These are phyloP conservation scores for Vidua macroura DNA, from an alignment of 2,113 vertebrate genomes.

Conservation along the genomic window DNA sequence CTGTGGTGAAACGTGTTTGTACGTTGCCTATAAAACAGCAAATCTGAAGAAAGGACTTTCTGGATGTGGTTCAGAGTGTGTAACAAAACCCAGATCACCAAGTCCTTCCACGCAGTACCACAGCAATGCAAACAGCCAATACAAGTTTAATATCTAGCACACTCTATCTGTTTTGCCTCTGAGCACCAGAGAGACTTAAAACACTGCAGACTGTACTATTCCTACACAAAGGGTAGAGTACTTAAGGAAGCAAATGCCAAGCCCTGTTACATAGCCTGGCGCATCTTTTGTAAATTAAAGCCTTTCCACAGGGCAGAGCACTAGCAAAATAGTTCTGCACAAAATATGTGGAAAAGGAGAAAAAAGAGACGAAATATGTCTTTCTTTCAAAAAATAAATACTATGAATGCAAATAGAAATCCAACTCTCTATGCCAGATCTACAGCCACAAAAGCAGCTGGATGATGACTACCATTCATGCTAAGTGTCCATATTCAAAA, in stretches of 20 bases:
- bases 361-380: background rate
- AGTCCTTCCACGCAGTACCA: background rate
- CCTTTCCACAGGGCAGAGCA: background rate
- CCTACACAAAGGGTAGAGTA: background rate
- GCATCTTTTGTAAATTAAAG: constrained; percentile 9
- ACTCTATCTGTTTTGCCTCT: background rate
- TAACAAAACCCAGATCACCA: background rate
- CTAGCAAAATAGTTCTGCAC: background rate
- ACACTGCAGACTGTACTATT: background rate
- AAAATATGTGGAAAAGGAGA: background rate
- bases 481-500: background rate
- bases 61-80: background rate
- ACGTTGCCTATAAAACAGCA: background rate
- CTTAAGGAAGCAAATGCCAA: background rate
- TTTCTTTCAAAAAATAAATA: background rate
- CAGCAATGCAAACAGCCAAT: background rate
- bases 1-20: constrained; percentile 6
- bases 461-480: background rate
- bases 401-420: background rate
- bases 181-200: background rate
- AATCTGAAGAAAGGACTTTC: constrained; percentile 6
- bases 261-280: background rate
- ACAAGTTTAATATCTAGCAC: background rate
- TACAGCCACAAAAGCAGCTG: background rate
- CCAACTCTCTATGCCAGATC: background rate